Evolutionary conservation across 2,113 vertebrate species (phyloP), one percentile per base, ranked within the genome.

Genomic region (Catharus bicknelli): DNA sequence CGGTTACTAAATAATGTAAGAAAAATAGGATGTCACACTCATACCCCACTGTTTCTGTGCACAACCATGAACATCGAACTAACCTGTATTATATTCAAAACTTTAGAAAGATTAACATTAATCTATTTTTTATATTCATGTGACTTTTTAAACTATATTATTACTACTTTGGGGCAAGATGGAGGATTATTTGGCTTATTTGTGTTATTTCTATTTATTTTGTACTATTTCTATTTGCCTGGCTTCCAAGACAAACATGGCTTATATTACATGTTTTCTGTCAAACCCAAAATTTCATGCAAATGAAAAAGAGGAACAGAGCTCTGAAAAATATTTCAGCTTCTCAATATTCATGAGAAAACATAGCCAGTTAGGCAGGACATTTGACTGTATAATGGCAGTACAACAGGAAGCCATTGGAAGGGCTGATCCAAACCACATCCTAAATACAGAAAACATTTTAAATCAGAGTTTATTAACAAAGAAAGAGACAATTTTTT

Each of bases 1-100:
- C 93, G 92, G 55, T 93, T 53, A 93, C 92, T 80, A 90, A 93
- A 85, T 92, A 91, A 96, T 10, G 17, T 62, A 88, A 83, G 86
- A 86, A 94, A 94, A 94, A 95, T 30, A 59, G 58, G n/a, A 80
- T 78, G 86, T 72, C 86, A 79, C 81, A 54, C 30, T 59, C 50
- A 40, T 25, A 62, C 26, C 42, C 40, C 48, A 32, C 66, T 59
- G 61, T 16, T 86, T 16, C 61, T 50, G 16, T 20, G 53, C n/a
- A 74, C 29, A 76, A 5, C 16, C 32, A 13, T 7, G 7, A 4
- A 1, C 19, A 50, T 0, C 29, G 42, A 48, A 69, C 18, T 36
- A 57, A 69, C 11, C 16, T 62, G 38, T 15, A 43, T 27, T 19
- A 40, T 19, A 67, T 19, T 26, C 27, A 50, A 43, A 78, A 63